Conservation (phyloP, 2,797 vertebrate species). For the Tapera naevia region DNA sequence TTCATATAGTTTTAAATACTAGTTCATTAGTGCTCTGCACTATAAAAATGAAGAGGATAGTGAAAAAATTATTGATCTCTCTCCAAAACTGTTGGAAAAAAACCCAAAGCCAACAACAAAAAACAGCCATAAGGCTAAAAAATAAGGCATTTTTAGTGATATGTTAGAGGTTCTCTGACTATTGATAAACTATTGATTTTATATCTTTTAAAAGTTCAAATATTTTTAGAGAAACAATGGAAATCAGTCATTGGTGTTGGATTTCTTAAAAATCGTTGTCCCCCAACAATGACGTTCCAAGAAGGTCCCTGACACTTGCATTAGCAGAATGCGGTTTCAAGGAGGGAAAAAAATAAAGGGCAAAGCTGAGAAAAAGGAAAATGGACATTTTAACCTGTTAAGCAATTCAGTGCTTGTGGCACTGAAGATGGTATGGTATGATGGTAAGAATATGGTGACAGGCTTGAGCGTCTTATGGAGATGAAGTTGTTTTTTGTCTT, state of each 20-base stretch:
- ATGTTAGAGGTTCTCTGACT: neutral
- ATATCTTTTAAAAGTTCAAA: neutral
- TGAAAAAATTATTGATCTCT: neutral
- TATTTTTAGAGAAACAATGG: neutral
- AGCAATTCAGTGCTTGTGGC: neutral
- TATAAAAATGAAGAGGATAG: neutral
- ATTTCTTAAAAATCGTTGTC: neutral
- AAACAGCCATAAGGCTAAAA: neutral
- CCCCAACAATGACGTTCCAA: neutral
- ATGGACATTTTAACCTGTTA: neutral
- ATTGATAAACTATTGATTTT: neutral
- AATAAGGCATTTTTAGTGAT: neutral
- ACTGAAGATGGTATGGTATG: too few relatives aligned
- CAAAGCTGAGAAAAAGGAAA: neutral
- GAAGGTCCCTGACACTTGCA: neutral
- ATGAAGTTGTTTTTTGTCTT: neutral
- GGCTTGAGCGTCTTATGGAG: neutral
- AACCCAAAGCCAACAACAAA: neutral
- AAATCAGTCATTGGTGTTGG: neutral
- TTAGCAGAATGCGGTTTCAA: neutral
- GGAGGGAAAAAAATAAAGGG: neutral
- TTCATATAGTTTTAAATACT: neutral
- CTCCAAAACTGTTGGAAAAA: neutral
- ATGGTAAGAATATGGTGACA: neutral
- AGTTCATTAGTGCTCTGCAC: neutral